These are phyloP conservation scores for Nebria ingens DNA, from an alignment of 1,140 invertebrate genomes.

Conservation along the genomic window DNA sequence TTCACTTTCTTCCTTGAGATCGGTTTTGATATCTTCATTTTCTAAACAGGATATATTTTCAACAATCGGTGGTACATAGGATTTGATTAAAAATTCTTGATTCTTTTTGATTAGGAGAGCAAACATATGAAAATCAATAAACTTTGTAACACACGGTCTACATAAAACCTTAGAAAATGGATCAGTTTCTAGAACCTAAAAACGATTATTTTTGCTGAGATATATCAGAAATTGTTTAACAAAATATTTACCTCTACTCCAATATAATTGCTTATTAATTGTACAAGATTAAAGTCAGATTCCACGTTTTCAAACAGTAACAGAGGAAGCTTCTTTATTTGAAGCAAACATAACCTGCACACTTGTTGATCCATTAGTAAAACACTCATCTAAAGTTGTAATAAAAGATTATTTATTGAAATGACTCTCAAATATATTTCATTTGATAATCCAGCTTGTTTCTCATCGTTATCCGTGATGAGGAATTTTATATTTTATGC, in stretches of 20 bases:
- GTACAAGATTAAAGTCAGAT: neutral
- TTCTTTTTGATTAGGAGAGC: neutral
- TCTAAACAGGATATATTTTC: no score
- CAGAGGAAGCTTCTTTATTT: neutral
- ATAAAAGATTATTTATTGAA: no score
- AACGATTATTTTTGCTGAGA: no score
- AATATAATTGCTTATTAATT: neutral
- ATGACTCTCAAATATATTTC: no score
- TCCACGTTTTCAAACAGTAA: neutral
- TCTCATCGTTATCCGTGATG: no score
- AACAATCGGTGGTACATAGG: neutral
- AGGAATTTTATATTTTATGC: no score
- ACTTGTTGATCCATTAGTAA: neutral
- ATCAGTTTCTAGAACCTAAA: neutral
- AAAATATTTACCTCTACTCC: neutral
- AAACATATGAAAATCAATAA: neutral
- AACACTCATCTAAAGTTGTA: no score
- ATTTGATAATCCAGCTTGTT: no score
- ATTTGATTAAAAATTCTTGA: neutral
- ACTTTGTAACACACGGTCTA: neutral
- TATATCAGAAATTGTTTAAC: no score
- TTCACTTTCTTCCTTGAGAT: no score
- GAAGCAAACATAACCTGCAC: neutral
- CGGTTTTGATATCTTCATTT: no score
- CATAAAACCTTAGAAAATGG: neutral